Evolutionary conservation across 2,797 vertebrate species (phyloP), one percentile per base, ranked within the genome.

Genomic region (Cuniculus paca): DNA sequence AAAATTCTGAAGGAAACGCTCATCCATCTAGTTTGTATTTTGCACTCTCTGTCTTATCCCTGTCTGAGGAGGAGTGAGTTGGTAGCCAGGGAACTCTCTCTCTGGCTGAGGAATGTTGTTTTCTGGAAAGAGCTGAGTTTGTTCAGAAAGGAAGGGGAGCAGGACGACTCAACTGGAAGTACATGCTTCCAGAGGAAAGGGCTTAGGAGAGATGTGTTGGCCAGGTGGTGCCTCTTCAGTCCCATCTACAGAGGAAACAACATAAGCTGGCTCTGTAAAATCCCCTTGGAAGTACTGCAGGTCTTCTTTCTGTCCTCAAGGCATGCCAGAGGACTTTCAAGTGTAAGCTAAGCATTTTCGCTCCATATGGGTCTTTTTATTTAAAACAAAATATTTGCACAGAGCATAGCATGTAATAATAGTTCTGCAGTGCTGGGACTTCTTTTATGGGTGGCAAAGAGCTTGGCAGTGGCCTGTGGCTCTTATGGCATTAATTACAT

Each of bases 331-430:
- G 54, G 58, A 58, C 60, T 91, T 86, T 89, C 82, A 80, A 88
- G 93, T 88, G 78, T 75, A 91, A 92, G 82, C 48, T 91, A 90
- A 96, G 85, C 81, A 65, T 95, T 96, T 96, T 90, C 96, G 78
- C 63, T 93, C 86, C 93, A 87, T 88, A 60, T 85, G 95, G 74
- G 34, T 91, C 77, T 81, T 91, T 97, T 97, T 94, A 97, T 61
- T 86, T 80, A 94, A 97, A 97, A 95, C 77, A 96, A 97, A 93
- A 96, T 88, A 95, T 97, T 97, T 97, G 88, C 97, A 96, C 52
- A 89, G 54, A 91, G 58, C 61, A 56, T 61, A 91, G 95, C 94
- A 45, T 39, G 31, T 75, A 84, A 83, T 81, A 95, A 85, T 31
- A 72, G 81, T 2, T 19, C 24, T 16, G 28, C 63, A 14, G 36